Percentiles rank a stretch among this genome's conserved stretches.
These are phyloP conservation scores for Procapra przewalskii DNA, from an alignment of 2,113 vertebrate species.

Conservation along the genomic window DNA sequence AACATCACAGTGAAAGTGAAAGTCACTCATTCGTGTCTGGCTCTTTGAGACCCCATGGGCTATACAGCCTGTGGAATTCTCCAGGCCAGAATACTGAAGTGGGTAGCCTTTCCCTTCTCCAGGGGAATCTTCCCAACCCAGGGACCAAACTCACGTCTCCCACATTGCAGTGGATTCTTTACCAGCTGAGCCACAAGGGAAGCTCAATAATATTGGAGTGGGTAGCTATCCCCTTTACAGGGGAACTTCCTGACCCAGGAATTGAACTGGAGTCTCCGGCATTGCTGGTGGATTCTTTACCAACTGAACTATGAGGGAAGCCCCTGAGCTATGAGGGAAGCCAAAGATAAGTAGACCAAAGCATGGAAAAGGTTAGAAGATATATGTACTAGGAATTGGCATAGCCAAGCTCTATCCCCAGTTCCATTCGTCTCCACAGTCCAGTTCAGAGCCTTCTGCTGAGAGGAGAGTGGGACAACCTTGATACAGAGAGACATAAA, in stretches of 20 bases:
- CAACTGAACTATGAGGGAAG: not conserved
- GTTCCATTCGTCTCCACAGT: not conserved
- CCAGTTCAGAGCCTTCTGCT: not conserved
- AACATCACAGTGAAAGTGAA: not conserved
- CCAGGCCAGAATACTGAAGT: not conserved
- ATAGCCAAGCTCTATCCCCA: not conserved
- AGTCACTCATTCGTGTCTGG: accelerated
- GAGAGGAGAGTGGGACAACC: not conserved
- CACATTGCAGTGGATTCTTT: not conserved
- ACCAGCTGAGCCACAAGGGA: not conserved
- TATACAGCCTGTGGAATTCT: not conserved
- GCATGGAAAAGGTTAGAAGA: not conserved
- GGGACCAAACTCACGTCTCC: not conserved
- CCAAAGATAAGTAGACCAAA: not conserved
- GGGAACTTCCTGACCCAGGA: not conserved
- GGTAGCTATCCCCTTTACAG: not conserved
- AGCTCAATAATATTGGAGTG: not conserved
- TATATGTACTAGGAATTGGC: not conserved
- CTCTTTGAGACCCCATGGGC: not conserved
- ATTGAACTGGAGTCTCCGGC: accelerated
- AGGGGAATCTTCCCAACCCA: not conserved
- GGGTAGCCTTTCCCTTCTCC: not conserved
- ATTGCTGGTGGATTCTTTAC: not conserved
- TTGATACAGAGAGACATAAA: not conserved
- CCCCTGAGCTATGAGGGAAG: not conserved